Evolutionary conservation across 37 sponge, comb jelly and placozoan genomes (phyloP), one percentile per base, ranked within the genome.

Genomic region (Halisarca cf. caerulea): DNA sequence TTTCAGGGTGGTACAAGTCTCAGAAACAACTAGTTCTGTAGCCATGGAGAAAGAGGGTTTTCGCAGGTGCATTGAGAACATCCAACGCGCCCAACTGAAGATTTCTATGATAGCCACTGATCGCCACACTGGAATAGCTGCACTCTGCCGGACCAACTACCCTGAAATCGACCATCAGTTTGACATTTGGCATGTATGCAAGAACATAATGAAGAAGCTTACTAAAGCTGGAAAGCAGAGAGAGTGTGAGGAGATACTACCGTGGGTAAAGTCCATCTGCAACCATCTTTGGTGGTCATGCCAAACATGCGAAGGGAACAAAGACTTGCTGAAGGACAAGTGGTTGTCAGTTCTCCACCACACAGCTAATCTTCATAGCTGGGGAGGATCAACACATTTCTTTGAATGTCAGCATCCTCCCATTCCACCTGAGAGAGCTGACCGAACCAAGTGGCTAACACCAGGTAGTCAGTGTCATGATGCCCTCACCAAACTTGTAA

Each of bases 261-360:
- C 77, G 11, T 74, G 77, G 37, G 35, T 74, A 15, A 37, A 74
- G 77, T 39, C 77, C n/a, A 74, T 74, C 15, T 74, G 41, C 15
- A 74, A 74, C 77, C 77, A 74, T 39, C 41, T 74, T 11, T 74
- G 77, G 44, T 74, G 77, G 77, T 36, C n/a, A 11, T 9, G 11
- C 8, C 41, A 20, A 35, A 36, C 41, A 35, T 74, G 80, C 37
- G 30, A 79, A 35, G 30, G 55, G 28, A 53, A 79, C 34, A 23
- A 25, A 17, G 55, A 79, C 25, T 25, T 53, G 30, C 34, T 79
- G 27, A 30, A 37, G 27, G 80, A 45, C 21, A 79, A 79, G 57
- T 79, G 80, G 80, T 6, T 17, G 6, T 74, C 77, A 35, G 14
- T 74, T 14, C n/a, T 74, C 38, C 45, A 74, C 45, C 77, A 74